A percentile compares a stretch with the other conserved stretches of the same genome.
phyloP scores from a whole-genome alignment of 2,797 vertebrate species.

The Mormyrops attenuatus region DNA sequence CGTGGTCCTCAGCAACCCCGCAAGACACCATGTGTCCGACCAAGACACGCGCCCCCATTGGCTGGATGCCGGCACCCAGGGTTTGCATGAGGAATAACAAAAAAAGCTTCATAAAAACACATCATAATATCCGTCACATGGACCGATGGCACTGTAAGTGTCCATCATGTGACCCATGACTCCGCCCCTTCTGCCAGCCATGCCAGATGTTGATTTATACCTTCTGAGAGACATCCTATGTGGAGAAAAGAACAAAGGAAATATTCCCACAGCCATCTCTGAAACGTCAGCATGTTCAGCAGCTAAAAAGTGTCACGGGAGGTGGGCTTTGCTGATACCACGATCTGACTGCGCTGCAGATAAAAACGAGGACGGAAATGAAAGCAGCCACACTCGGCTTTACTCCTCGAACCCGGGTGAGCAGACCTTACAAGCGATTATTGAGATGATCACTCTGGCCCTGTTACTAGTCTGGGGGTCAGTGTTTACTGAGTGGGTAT shows the following conservation, averaged over 20 bases:
- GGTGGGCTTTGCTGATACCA: background rate
- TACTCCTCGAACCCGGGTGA: background rate
- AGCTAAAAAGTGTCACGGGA: background rate
- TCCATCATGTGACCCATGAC: background rate
- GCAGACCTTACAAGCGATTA: background rate
- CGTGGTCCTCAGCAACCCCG: background rate
- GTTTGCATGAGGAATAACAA: background rate
- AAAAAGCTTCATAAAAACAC: background rate
- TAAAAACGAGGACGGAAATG: background rate
- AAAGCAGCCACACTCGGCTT: background rate
- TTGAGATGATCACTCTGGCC: background rate
- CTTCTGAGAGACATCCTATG: background rate
- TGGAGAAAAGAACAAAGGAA: background rate
- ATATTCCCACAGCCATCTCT: background rate
- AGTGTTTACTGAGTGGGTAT: background rate
- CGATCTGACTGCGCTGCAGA: background rate
- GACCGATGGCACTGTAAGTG: background rate
- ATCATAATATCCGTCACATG: background rate
- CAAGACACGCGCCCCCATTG: background rate
- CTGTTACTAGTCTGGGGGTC: background rate
- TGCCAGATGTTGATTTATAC: background rate
- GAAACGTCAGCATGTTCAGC: background rate
- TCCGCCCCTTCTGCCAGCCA: background rate
- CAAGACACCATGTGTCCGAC: background rate
- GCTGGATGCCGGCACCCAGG: background rate